A percentile compares a stretch with the other conserved stretches of the same genome.
These are phyloP conservation scores for Mus spretus DNA, from an alignment of 2,797 vertebrate genomes.

Conservation along the genomic window DNA sequence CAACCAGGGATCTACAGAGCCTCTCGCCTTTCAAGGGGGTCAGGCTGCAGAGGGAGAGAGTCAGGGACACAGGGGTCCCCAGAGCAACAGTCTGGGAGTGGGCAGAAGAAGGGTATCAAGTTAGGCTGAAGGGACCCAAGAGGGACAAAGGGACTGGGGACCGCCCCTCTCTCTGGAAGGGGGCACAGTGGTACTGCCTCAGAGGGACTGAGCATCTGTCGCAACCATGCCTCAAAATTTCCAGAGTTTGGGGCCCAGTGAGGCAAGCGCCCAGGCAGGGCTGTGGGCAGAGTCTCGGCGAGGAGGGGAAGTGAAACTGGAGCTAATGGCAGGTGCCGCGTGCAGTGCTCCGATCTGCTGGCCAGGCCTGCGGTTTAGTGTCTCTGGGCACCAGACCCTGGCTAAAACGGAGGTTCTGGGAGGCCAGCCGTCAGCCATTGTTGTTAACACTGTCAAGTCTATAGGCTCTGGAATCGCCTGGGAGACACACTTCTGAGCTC, in stretches of 20 bases:
- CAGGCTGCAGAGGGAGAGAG: background rate
- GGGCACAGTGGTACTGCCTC: background rate
- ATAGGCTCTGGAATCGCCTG: background rate
- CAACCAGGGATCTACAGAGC: background rate
- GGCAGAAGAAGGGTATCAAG: rapidly evolving
- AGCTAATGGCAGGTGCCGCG: background rate
- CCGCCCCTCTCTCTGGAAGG: background rate
- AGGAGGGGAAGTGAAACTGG: background rate
- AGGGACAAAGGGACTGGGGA: rapidly evolving
- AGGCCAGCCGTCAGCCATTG: background rate
- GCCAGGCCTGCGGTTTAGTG: background rate
- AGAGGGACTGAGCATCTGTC: rapidly evolving
- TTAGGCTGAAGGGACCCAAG: background rate
- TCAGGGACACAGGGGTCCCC: background rate
- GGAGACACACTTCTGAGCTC: background rate
- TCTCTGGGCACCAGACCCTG: rapidly evolving
- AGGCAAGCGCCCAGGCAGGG: background rate
- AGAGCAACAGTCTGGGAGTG: rapidly evolving
- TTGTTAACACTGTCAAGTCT: background rate
- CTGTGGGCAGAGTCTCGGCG: rapidly evolving
- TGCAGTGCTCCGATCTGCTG: background rate
- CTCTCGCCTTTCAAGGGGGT: background rate
- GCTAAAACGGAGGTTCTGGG: background rate
- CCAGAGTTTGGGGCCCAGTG: background rate
- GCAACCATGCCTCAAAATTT: background rate